Percentiles rank a stretch among this genome's conserved stretches.
phyloP scores from a whole-genome alignment of 92 coral and sea anemone genomes.

The Umimayanthus kanabou region DNA sequence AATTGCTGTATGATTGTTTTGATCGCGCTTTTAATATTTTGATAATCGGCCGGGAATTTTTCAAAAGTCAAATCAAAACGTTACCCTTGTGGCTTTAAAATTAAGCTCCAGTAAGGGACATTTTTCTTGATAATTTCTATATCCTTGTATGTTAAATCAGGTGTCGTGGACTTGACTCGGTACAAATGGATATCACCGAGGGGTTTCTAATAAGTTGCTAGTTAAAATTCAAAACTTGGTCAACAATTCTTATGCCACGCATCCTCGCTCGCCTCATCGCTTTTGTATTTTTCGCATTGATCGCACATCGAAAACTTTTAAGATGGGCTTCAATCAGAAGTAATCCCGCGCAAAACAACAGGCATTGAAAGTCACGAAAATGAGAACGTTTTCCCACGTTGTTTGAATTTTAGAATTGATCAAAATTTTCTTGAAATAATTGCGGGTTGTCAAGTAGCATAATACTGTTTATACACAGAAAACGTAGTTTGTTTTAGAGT shows the following conservation, averaged over 20 bases:
- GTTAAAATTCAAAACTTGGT: constrained; percentile 39
- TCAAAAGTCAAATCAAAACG: neutral
- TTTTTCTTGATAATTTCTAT: neutral
- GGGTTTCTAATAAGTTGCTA: constrained; percentile 28
- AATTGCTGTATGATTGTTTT: neutral
- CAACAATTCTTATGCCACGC: constrained; percentile 6
- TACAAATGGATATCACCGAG: constrained; percentile 18
- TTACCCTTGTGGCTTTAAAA: neutral
- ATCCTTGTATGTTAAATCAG: neutral
- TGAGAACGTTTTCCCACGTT: neutral
- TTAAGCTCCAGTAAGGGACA: neutral
- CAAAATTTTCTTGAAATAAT: neutral
- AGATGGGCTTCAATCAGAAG: neutral
- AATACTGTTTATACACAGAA: constrained; percentile 21
- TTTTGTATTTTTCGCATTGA: constrained; percentile 6
- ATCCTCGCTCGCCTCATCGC: constrained; percentile 1
- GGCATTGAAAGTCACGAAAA: constrained; percentile 28
- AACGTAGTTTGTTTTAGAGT: neutral
- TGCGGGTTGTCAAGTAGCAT: constrained; percentile 12
- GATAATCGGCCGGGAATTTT: constrained; percentile 3
- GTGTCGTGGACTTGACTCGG: neutral
- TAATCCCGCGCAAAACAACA: constrained; percentile 27
- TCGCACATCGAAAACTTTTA: constrained; percentile 5
- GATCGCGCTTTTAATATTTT: constrained; percentile 1
- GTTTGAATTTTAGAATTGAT: neutral